Conservation (phyloP, 2,888 invertebrate genomes). For the Pterostichus madidus region DNA sequence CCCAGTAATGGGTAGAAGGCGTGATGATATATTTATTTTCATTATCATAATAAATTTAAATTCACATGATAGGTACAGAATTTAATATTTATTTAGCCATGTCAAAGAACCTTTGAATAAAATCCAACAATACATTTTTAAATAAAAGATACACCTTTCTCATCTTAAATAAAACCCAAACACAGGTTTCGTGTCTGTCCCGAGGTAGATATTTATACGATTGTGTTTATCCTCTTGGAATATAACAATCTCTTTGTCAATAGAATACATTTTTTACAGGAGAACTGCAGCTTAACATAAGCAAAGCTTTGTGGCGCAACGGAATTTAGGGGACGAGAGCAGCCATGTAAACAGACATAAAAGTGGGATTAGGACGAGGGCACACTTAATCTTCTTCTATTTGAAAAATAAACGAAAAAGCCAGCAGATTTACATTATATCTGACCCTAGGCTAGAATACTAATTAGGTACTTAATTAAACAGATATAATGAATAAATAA, state of each 20-base stretch:
- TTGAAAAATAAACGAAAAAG: slow-evolving; percentile 42
- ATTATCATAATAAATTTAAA: too few relatives aligned
- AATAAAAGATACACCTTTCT: not conserved
- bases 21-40: too few relatives aligned
- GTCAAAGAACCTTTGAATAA: too few relatives aligned
- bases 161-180: slow-evolving; percentile 3
- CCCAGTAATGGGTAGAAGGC: too few relatives aligned
- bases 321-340: slow-evolving; percentile 12
- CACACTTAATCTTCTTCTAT: slow-evolving; percentile 43
- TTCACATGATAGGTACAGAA: too few relatives aligned
- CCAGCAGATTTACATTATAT: slow-evolving; percentile 35
- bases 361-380: slow-evolving; percentile 3
- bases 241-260: slow-evolving; percentile 42
- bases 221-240: slow-evolving; percentile 36
- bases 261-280: slow-evolving; percentile 32
- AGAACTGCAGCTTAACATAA: slow-evolving; percentile 7
- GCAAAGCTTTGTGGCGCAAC: slow-evolving; percentile 5
- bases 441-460: slow-evolving; percentile 44
- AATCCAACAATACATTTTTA: not conserved
- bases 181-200: not conserved
- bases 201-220: not conserved
- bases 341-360: slow-evolving; percentile 42
- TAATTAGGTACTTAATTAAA: slow-evolving; percentile 47
- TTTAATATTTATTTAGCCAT: too few relatives aligned
- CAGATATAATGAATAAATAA: slow-evolving; percentile 42